Percentiles rank a stretch among this genome's conserved stretches.
Conservation (phyloP, 23 tunicate genomes). For the Phallusia fumigata region DNA sequence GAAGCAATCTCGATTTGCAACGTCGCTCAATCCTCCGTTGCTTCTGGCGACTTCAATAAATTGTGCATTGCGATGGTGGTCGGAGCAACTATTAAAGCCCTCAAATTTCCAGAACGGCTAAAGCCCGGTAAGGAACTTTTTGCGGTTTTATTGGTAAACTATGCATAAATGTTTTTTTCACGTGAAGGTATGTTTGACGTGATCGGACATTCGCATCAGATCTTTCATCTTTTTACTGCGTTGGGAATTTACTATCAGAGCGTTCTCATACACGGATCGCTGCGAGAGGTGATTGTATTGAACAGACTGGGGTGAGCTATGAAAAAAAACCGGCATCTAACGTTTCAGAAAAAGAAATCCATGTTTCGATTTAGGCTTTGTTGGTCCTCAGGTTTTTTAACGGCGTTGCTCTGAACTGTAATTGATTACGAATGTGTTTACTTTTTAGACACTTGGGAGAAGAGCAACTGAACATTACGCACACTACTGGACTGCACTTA, state of each 20-base stretch:
- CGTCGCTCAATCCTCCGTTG: background rate
- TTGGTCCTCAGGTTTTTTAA: too few relatives aligned
- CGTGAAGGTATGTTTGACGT: slow-evolving; percentile 63
- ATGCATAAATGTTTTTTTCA: too few relatives aligned
- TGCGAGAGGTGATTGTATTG: slow-evolving; percentile 19
- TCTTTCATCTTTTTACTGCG: slow-evolving; percentile 59
- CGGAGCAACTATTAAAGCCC: slow-evolving; percentile 32
- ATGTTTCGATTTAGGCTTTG: too few relatives aligned
- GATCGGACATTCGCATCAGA: slow-evolving; percentile 79
- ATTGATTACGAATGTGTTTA: too few relatives aligned
- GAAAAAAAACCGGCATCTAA: too few relatives aligned
- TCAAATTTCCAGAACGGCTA: slow-evolving; percentile 38
- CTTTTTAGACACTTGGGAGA: background rate
- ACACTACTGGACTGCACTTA: background rate
- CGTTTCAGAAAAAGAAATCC: too few relatives aligned
- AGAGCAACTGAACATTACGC: background rate
- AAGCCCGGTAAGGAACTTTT: slow-evolving; percentile 25
- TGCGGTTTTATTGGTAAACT: background rate
- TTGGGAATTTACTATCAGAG: slow-evolving; percentile 56
- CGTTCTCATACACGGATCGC: slow-evolving; percentile 26
- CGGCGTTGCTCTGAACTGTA: too few relatives aligned
- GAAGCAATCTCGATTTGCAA: background rate
- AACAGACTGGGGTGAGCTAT: slow-evolving; percentile 15
- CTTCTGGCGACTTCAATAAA: background rate
- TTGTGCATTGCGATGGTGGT: background rate